Base-by-base conservation (phyloP, 2,888 invertebrate species). In the Drosophila sordidula region DNA sequence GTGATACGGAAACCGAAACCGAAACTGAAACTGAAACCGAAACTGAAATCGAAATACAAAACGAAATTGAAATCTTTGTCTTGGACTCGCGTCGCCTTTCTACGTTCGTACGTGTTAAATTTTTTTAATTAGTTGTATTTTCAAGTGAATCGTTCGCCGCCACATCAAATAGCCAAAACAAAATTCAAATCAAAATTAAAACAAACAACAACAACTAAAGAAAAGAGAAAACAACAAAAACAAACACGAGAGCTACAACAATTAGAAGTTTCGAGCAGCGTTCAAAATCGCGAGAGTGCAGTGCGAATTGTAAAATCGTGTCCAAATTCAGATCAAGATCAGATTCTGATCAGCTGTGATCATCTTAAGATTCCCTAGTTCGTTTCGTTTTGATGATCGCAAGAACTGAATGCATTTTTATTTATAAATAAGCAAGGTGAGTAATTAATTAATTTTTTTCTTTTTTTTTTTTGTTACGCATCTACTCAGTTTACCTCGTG, bases 81-180 rank as follows among this genome's bases (percentile, higher is more conserved):
- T 47, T 47, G 55, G 54, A 72, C 14, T 61, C 38, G 57, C 25
- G 54, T 56, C 58, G 59, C 68, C 64, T 75, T 75, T 75, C 64
- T 75, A 63, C 44, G 51, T 47, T 65, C 54, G 72, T 61, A 82
- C 83, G 83, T 83, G 83, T 70, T 63, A 68, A 80, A 79, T 82
- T 70, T 75, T 75, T 50, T 56, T 45, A 63, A 70, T 70, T 63
- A 36, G 42, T 47, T 39, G 29, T 9, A 46, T 59, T 49, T 68
- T 44, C 38, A 41, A 64, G 42, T 57, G 58, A 61, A 63, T 68
- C 42, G 44, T 44, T 71, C 51, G 71, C 58, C 55, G 47, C 49
- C 9, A 29, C 29, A 29, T 29, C 38, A 46, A 26, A 59, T 26
- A 45, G 36, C 4, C n/a, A 41, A 50, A 22, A 14, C 34, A 55